Evolutionary conservation across 2,113 vertebrate species (phyloP).

Genomic region (Grammomys surdaster): DNA sequence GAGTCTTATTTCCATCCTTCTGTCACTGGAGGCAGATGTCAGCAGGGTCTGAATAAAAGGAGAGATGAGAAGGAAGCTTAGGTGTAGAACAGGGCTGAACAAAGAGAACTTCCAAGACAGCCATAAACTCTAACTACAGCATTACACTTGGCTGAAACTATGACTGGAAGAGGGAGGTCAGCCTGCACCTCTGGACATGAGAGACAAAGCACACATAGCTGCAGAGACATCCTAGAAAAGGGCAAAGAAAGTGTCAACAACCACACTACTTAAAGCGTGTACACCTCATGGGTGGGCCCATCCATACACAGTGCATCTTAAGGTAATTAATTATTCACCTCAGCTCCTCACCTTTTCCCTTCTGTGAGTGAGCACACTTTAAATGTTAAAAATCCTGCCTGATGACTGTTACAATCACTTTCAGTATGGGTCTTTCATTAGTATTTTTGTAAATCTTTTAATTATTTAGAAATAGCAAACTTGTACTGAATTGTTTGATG

Average conservation of each 20-base stretch:
- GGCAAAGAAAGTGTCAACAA: background rate
- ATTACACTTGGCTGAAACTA: no score
- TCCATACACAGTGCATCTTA: no score
- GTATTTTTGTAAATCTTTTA: background rate
- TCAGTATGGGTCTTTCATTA: slow-evolving; percentile 22
- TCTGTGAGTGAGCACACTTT: background rate
- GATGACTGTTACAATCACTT: slow-evolving; percentile 11
- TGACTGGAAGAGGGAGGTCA: background rate
- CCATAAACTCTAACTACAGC: background rate
- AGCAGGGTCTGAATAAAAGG: no score
- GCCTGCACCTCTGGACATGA: background rate
- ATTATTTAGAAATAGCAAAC: slow-evolving; percentile 17
- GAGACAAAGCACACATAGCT: background rate
- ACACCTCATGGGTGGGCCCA: fast-evolving
- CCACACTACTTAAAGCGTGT: background rate
- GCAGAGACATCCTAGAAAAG: background rate
- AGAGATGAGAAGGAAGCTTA: background rate
- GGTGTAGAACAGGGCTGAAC: background rate
- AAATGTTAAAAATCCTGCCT: background rate
- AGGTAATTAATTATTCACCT: background rate
- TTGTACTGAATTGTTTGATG: background rate
- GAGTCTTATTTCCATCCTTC: background rate
- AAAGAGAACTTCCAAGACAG: background rate
- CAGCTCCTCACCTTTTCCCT: background rate
- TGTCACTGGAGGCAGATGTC: background rate